These are phyloP conservation scores for Dysidea cf. avara DNA, from an alignment of 37 sponge, comb jelly and placozoan genomes.

Conservation along the genomic window DNA sequence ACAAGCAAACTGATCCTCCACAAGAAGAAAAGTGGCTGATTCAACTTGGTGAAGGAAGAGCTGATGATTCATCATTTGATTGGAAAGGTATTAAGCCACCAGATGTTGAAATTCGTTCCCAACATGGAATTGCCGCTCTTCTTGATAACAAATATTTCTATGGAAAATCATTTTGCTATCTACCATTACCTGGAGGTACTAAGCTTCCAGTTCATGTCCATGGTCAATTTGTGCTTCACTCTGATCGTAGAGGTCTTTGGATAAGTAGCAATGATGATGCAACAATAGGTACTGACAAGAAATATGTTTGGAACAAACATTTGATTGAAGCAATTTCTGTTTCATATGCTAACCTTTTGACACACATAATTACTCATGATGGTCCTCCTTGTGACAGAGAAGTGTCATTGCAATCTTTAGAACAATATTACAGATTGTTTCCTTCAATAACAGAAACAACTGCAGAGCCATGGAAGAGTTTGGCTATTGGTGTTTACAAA, in stretches of 20 bases:
- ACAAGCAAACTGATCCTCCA: background rate
- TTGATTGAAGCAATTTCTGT: constrained; percentile 50
- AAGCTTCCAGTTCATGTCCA: constrained; percentile 68
- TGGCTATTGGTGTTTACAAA: no score
- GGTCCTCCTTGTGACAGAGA: no score
- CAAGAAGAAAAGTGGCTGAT: constrained; percentile 48
- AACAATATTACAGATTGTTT: no score
- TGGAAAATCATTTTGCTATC: constrained; percentile 68
- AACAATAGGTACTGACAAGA: constrained; percentile 12
- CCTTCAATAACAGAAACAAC: no score
- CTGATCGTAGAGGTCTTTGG: constrained; percentile 61
- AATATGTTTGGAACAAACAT: constrained; percentile 52
- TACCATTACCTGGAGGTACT: constrained; percentile 60
- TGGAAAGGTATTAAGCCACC: no score
- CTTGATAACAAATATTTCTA: no score
- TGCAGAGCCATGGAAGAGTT: no score
- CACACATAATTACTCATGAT: no score
- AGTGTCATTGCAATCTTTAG: no score
- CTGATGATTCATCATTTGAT: no score
- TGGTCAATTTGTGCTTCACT: constrained; percentile 71
- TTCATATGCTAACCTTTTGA: constrained; percentile 65
- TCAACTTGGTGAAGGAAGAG: constrained; percentile 66
- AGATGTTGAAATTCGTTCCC: no score
- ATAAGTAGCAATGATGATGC: constrained; percentile 21
- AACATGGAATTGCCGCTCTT: constrained; percentile 66